These are phyloP conservation scores for Pseudomyrmex pallidus DNA, from an alignment of 1,140 invertebrate genomes.

Conservation along the genomic window DNA sequence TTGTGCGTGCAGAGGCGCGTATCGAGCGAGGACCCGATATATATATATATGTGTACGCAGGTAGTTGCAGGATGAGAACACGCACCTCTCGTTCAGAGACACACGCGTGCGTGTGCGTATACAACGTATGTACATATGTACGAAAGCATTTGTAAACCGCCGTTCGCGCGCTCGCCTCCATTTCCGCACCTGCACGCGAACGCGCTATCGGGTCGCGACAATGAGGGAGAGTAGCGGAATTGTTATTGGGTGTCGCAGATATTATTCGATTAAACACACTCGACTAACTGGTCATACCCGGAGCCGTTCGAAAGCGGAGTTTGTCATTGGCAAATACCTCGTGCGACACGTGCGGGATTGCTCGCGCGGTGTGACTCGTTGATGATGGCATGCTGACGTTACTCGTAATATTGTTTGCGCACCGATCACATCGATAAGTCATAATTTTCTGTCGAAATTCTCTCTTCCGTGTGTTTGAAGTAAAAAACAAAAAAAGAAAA, in stretches of 20 bases:
- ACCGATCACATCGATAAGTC: slow-evolving; percentile 26
- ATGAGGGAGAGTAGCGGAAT: slow-evolving; percentile 48
- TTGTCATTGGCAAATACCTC: slow-evolving; percentile 71
- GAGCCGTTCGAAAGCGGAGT: slow-evolving; percentile 53
- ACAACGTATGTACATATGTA: too few relatives aligned
- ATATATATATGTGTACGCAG: neutral
- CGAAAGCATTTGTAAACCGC: neutral
- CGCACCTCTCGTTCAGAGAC: neutral
- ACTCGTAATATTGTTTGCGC: neutral
- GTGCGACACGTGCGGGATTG: slow-evolving; percentile 58
- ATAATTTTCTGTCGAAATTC: neutral
- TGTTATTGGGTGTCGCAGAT: slow-evolving; percentile 61
- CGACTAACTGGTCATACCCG: slow-evolving; percentile 68
- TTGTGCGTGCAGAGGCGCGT: slow-evolving; percentile 45
- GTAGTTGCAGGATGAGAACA: neutral
- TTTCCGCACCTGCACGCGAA: slow-evolving; percentile 29
- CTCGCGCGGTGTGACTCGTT: slow-evolving; percentile 22
- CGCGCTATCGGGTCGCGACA: slow-evolving; percentile 14
- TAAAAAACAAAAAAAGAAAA: too few relatives aligned
- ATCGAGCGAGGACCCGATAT: slow-evolving; percentile 30
- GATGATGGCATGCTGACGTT: neutral
- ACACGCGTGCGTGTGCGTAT: neutral
- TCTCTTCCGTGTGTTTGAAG: too few relatives aligned
- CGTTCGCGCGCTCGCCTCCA: slow-evolving; percentile 15
- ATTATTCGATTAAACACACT: slow-evolving; percentile 70